Percentiles rank a stretch among this genome's conserved stretches.
Conservation (phyloP, 30 jellyfish, hydroid and myxozoan genomes). For the Catostylus mosaicus region DNA sequence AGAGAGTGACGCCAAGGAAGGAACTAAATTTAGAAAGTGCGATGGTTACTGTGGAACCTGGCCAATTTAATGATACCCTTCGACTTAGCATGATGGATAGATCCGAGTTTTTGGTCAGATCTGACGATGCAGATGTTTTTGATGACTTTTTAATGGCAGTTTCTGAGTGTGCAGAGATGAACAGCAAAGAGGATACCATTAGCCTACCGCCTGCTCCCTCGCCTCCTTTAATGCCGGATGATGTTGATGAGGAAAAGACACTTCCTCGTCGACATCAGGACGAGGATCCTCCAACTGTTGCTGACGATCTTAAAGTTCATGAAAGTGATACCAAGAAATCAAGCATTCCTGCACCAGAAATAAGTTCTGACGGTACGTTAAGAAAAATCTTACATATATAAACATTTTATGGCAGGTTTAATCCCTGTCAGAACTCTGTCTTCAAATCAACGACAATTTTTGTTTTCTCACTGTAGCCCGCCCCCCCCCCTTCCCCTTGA, state of each 20-base stretch:
- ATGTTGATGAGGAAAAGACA: background rate
- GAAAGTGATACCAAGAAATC: background rate
- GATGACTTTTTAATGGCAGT: conserved; percentile 71
- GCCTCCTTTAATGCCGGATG: conserved; percentile 54
- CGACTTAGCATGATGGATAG: conserved; percentile 46
- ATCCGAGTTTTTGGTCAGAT: conserved; percentile 38
- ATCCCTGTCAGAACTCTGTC: too few relatives aligned
- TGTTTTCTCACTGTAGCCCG: too few relatives aligned
- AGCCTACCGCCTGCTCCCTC: conserved; percentile 70
- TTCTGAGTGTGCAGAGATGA: conserved; percentile 54
- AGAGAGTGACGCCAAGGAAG: conserved; percentile 9
- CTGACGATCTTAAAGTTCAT: background rate
- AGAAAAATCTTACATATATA: too few relatives aligned
- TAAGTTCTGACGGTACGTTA: conserved; percentile 45
- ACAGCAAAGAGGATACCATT: conserved; percentile 40
- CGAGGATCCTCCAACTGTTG: background rate
- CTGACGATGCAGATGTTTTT: conserved; percentile 30
- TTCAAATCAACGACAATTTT: too few relatives aligned
- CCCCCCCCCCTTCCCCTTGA: too few relatives aligned
- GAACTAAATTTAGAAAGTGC: conserved; percentile 28
- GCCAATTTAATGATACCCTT: background rate
- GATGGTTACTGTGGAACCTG: conserved; percentile 34
- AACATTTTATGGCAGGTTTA: too few relatives aligned
- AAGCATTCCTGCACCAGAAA: conserved; percentile 11
- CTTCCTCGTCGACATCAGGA: background rate